Evolutionary conservation across 2,888 invertebrate genomes (phyloP), one percentile per base, ranked within the genome.

Genomic region (Leptura quadrifasciata): DNA sequence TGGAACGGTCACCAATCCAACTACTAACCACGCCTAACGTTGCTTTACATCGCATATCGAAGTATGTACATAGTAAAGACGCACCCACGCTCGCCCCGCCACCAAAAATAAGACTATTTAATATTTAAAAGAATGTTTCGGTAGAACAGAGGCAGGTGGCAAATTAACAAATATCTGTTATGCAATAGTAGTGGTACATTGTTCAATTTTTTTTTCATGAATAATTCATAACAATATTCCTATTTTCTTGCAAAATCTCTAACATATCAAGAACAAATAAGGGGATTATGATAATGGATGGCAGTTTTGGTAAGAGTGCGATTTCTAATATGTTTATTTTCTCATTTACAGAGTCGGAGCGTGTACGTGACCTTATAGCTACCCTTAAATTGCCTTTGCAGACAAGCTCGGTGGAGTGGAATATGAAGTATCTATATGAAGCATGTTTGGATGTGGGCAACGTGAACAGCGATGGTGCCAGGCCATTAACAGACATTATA

Each of bases 391-490:
- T 89, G 69, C 88, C 90, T 1, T 76, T 89, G n/a, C 89, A 88
- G 67, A 84, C 87, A 4, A 88, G 89, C 58, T 87, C 89, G 4
- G 87, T 92, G 5, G 90, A 91, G 79, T 91, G 91, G 90, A 93
- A 93, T 85, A 83, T 92, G 80, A 92, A 92, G 82, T 88, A 90
- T 79, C 91, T 93, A 80, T 93, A 92, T 85, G 90, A 91, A 74
- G 91, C 92, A 0, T 93, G 93, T 81, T 88, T 91, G 87, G 89
- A 90, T 10, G 85, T 91, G 47, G 91, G 91, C 76, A 89, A 89
- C 75, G 88, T 92, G 35, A 90, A 91, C 80, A 85, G 88, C 21
- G 91, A 91, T 67, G 86, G 87, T 20, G 88, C 86, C 24, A 86
- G 88, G 71, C 90, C 90, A 0, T 85, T 91, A 60, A 85, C 83